Evolutionary conservation across 2,113 vertebrate genomes (phyloP).

Genomic region (Mixornis gularis): DNA sequence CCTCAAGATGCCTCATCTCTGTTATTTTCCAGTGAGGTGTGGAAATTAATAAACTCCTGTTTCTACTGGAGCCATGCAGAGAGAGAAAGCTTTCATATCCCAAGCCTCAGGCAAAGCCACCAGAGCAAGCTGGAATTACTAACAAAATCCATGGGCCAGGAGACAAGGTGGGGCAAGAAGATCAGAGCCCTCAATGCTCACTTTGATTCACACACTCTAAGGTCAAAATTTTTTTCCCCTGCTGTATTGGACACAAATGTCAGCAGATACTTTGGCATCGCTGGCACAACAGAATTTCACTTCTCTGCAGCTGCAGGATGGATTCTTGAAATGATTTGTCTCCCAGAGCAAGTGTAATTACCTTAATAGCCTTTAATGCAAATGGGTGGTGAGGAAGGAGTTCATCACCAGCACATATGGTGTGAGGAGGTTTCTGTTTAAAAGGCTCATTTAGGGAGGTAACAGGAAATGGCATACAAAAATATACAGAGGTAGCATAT

Average conservation of each 20-base stretch:
- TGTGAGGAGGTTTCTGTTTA: not conserved
- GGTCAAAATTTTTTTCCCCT: not conserved
- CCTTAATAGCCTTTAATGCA: not conserved
- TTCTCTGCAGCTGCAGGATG: not conserved
- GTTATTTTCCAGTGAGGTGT: slow-evolving; percentile 56
- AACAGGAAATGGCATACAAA: not conserved
- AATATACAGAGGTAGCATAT: not conserved
- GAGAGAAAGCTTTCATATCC: slow-evolving; percentile 13
- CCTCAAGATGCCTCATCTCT: slow-evolving; percentile 23
- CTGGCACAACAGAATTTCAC: not conserved
- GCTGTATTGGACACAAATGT: not conserved
- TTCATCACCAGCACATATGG: not conserved
- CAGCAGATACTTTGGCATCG: not conserved
- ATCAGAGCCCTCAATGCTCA: not conserved
- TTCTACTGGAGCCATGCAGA: not conserved
- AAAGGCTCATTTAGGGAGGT: not conserved
- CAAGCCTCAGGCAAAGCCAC: slow-evolving; percentile 39
- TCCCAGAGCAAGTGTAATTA: not conserved
- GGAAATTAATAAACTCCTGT: slow-evolving; percentile 58
- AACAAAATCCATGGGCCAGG: slow-evolving; percentile 1
- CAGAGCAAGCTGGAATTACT: slow-evolving; percentile 16
- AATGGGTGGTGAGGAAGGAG: not conserved
- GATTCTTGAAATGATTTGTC: not conserved
- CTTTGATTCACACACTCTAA: not conserved
- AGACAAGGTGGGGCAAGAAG: not conserved